Conservation (phyloP, 2,797 vertebrate genomes). For the Xenentodon cancila region DNA sequence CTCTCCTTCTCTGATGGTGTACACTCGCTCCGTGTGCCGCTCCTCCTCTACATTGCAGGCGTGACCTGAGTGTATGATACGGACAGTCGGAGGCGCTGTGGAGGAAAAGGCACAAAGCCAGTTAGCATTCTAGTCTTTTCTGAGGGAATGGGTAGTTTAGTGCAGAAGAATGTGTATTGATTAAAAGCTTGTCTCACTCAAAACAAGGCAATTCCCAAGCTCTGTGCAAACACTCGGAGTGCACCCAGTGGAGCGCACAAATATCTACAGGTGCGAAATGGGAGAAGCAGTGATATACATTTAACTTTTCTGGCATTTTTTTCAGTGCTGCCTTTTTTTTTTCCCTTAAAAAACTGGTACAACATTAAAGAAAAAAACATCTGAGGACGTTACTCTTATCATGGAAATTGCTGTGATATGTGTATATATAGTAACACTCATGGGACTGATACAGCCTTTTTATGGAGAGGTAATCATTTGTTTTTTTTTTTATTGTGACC, state of each 20-base stretch:
- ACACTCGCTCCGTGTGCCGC: slow-evolving; percentile 94
- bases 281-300: slow-evolving; percentile 12
- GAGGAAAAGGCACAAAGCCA: background rate
- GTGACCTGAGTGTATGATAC: slow-evolving; percentile 95
- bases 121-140: slow-evolving; percentile 50
- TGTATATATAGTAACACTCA: too few relatives aligned
- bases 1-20: slow-evolving; percentile 96
- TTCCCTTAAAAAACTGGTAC: background rate
- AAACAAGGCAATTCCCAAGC: slow-evolving; percentile 26
- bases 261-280: slow-evolving; percentile 3
- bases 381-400: too few relatives aligned
- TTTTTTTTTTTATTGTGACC: too few relatives aligned
- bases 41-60: slow-evolving; percentile 98
- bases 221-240: slow-evolving; percentile 16
- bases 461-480: too few relatives aligned
- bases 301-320: slow-evolving; percentile 22
- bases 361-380: background rate
- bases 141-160: slow-evolving; percentile 41
- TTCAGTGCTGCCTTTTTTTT: too few relatives aligned
- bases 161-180: slow-evolving; percentile 52
- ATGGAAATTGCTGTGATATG: too few relatives aligned
- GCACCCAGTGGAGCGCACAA: slow-evolving; percentile 10
- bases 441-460: too few relatives aligned
- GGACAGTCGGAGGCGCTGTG: slow-evolving; percentile 92
- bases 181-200: slow-evolving; percentile 47